Evolutionary conservation across 2,888 invertebrate genomes (phyloP).

Genomic region (Ashinkailepas kermadecensis): DNA sequence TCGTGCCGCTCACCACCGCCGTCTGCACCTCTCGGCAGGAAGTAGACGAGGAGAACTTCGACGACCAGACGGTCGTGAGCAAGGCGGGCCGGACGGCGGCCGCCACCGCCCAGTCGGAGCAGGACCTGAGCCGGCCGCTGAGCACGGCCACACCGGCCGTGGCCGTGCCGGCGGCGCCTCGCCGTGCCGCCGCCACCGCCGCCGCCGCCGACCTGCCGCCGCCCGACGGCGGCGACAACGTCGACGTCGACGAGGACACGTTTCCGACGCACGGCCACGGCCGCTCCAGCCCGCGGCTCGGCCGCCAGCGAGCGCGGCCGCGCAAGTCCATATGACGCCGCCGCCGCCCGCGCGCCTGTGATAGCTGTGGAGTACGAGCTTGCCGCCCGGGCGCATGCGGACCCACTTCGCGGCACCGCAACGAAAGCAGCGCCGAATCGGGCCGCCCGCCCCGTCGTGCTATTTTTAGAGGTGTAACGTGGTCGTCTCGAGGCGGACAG

Average conservation of each 20-base stretch:
- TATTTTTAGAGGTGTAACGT: not conserved
- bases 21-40: conserved; percentile 23
- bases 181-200: not conserved
- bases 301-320: not conserved
- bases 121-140: conserved; percentile 30
- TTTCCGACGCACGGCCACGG: not conserved
- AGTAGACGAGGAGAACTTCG: conserved; percentile 30
- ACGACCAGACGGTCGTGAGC: conserved; percentile 22
- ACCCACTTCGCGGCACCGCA: not conserved
- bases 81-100: conserved; percentile 25
- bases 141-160: conserved; percentile 28
- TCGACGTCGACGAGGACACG: not conserved
- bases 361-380: not conserved
- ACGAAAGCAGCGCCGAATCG: not conserved
- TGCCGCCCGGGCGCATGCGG: not conserved
- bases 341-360: not conserved
- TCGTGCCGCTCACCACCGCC: no score
- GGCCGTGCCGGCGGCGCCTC: not conserved
- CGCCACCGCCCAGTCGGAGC: conserved; percentile 29
- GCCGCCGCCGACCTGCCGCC: not conserved
- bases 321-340: conserved; percentile 13
- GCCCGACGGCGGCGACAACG: not conserved
- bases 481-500: not conserved
- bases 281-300: not conserved
- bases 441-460: not conserved